A percentile compares a stretch with the other conserved stretches of the same genome.
phyloP scores from a whole-genome alignment of 53 echinoderm and acorn worm species.

The Paracentrotus lividus region DNA sequence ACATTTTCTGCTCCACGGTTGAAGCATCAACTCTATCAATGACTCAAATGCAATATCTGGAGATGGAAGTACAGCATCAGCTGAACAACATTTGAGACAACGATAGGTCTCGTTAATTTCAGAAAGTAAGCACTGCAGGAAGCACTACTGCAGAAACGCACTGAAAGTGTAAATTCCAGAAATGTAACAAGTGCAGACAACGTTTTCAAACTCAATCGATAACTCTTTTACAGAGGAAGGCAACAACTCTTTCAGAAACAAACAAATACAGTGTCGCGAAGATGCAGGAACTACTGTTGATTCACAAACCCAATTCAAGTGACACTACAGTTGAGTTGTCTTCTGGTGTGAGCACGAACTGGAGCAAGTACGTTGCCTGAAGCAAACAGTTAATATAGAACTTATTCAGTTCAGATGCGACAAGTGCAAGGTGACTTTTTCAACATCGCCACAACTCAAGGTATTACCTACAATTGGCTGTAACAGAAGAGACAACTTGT shows the following conservation, averaged over 20 bases:
- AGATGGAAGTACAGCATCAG: background rate
- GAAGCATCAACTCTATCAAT: background rate
- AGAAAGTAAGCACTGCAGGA: background rate
- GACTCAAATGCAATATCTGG: background rate
- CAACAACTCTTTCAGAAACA: background rate
- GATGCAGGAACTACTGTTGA: constrained; percentile 7
- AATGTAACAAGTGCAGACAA: background rate
- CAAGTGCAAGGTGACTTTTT: background rate
- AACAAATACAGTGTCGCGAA: background rate
- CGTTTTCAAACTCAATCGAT: background rate
- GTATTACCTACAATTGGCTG: background rate
- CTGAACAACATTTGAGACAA: background rate
- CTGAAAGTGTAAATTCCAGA: background rate
- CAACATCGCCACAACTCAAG: background rate
- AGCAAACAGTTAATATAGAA: background rate
- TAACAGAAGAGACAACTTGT: too few relatives aligned
- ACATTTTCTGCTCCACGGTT: background rate
- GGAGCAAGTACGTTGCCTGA: background rate
- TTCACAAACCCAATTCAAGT: background rate
- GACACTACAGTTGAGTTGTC: background rate
- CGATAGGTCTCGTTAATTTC: background rate
- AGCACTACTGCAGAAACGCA: background rate
- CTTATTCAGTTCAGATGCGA: background rate
- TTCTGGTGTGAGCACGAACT: background rate
- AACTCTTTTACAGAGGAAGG: background rate